Evolutionary conservation across 2,888 invertebrate species (phyloP).

Genomic region (Onthophagus sagittarius): DNA sequence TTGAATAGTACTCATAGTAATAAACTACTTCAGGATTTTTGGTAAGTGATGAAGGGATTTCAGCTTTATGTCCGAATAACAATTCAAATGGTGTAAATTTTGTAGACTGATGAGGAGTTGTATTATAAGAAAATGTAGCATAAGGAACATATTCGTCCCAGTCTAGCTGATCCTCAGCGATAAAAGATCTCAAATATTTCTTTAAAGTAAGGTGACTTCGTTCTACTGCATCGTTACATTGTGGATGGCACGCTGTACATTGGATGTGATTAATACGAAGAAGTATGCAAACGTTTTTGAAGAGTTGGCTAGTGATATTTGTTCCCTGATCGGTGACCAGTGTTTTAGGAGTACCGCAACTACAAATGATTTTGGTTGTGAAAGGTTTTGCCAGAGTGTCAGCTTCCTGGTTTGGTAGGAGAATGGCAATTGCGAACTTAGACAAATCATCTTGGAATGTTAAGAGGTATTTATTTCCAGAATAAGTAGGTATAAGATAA

Average conservation of each 20-base stretch:
- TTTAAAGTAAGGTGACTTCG: constrained; percentile 36
- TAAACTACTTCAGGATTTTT: background rate
- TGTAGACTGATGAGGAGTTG: too few species aligned
- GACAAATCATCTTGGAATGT: too few species aligned
- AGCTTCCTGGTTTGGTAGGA: constrained; percentile 28
- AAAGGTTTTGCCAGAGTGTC: constrained; percentile 30
- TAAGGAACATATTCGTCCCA: too few species aligned
- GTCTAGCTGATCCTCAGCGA: constrained; percentile 31
- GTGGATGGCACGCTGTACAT: constrained; percentile 35
- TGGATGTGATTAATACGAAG: constrained; percentile 34
- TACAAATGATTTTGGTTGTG: constrained; percentile 28
- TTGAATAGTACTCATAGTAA: background rate
- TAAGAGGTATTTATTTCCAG: constrained; percentile 33
- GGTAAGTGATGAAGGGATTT: background rate
- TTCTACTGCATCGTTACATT: constrained; percentile 35
- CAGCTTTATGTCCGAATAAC: background rate
- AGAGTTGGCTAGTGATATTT: constrained; percentile 33
- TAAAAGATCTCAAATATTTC: constrained; percentile 36
- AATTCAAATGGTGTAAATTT: too few species aligned
- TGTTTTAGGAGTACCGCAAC: constrained; percentile 33
- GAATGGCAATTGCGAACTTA: constrained; percentile 19
- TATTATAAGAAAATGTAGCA: too few species aligned
- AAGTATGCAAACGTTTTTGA: constrained; percentile 33
- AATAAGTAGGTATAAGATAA: constrained; percentile 32
- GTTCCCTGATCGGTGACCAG: constrained; percentile 35